Evolutionary conservation across 2,797 vertebrate genomes (phyloP), one percentile per base, ranked within the genome.

Genomic region (Karalla daura): DNA sequence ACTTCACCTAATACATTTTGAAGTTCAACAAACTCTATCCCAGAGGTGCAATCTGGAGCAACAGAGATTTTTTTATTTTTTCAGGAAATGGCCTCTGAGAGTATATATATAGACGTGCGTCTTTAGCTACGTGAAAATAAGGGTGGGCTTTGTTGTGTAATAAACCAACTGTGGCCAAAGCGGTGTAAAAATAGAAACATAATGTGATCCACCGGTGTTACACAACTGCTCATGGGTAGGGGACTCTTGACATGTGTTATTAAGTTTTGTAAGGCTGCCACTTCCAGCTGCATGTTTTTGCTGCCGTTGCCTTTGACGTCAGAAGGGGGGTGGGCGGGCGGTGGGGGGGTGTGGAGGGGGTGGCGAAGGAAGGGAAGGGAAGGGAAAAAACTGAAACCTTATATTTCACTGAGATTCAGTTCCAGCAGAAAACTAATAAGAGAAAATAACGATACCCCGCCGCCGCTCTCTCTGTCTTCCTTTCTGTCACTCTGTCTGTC

Each of bases 201-300:
- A 80, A 85, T 86, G 64, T 59, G 74, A 86, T 87, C 77, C 78
- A 66, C 74, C 39, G 51, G 66, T 78, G 74, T 90, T 90, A 82
- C 84, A 78, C 87, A 90, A 90, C 80, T 74, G 65, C 17, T 69
- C 83, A 64, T 77, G 83, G 67, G 80, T 82, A 75, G 33, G 72
- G 73, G 81, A 83, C 79, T 83, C 65, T 70, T 81, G 77, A 88
- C 81, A 75, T 84, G 63, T 88, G 77, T 80, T 85, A 85, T 79
- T 84, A 79, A 64, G 76, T 84, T 77, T 71, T 84, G 78, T 61
- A 53, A 63, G 63, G 74, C 72, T 69, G 72, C 70, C 79, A 82
- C 50, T 49, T 76, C 49, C 69, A 67, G 66, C 81, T 76, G 74
- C 11, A 72, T 66, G 56, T 66, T 65, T n/a, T 72, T 55, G 71